phyloP scores from a whole-genome alignment of 2,113 vertebrate species.

The Saimiri boliviensis region DNA sequence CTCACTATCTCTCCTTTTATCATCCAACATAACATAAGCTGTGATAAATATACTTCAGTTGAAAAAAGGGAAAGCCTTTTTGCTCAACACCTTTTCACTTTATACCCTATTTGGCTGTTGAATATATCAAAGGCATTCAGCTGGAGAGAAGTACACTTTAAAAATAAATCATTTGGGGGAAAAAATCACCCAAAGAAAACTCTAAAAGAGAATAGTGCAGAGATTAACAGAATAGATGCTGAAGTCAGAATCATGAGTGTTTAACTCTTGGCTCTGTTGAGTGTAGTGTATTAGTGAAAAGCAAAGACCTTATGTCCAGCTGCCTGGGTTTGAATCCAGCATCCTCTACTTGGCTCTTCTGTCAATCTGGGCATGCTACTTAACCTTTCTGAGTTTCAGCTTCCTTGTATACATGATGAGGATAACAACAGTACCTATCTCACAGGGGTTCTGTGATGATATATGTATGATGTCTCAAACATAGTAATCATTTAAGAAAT shows the following conservation, averaged over 20 bases:
- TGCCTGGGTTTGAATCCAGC: background rate
- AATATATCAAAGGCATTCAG: conserved; percentile 15
- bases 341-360: background rate
- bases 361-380: background rate
- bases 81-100: background rate
- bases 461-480: background rate
- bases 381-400: background rate
- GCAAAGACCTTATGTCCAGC: background rate
- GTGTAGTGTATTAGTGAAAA: background rate
- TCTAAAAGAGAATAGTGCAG: background rate
- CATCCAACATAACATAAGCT: background rate
- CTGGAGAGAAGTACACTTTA: background rate
- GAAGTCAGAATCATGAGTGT: background rate
- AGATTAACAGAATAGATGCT: background rate
- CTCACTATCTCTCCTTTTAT: background rate
- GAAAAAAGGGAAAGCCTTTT: background rate
- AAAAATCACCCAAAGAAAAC: background rate
- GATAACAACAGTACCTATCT: background rate
- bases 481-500: background rate
- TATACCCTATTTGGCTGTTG: background rate
- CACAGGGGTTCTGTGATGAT: background rate
- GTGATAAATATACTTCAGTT: background rate
- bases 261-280: background rate
- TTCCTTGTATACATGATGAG: background rate
- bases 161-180: background rate